phyloP scores from a whole-genome alignment of 2,888 invertebrate species.

The Lochmaea crataegi region DNA sequence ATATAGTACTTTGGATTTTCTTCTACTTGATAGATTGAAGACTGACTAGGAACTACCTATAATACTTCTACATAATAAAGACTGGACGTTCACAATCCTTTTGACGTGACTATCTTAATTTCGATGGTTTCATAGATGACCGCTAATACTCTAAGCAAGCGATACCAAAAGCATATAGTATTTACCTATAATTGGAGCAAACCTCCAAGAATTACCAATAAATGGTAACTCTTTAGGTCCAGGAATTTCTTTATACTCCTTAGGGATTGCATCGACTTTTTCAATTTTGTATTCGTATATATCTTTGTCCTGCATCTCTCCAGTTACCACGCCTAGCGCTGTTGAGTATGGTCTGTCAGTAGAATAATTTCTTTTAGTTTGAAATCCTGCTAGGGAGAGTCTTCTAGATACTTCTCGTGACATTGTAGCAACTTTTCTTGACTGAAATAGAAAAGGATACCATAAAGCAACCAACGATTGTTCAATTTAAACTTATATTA shows the following conservation, averaged over 20 bases:
- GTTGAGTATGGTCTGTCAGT: slow-evolving; percentile 58
- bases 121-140: too few relatives aligned
- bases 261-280: slow-evolving; percentile 46
- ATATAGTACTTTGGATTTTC: background rate
- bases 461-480: too few relatives aligned
- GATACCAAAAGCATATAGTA: too few relatives aligned
- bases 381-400: slow-evolving; percentile 20
- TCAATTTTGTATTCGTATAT: slow-evolving; percentile 40
- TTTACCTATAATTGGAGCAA: slow-evolving; percentile 76
- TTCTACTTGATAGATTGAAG: too few relatives aligned
- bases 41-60: too few relatives aligned
- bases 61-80: too few relatives aligned
- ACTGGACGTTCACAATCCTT: too few relatives aligned
- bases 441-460: slow-evolving; percentile 26
- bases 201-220: slow-evolving; percentile 84
- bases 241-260: slow-evolving; percentile 76
- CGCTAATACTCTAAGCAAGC: too few relatives aligned
- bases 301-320: slow-evolving; percentile 46
- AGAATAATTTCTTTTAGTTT: slow-evolving; percentile 42
- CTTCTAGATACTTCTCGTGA: slow-evolving; percentile 38
- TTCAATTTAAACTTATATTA: too few relatives aligned
- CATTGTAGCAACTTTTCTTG: slow-evolving; percentile 30
- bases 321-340: slow-evolving; percentile 52
- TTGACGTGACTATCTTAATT: too few relatives aligned
- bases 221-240: slow-evolving; percentile 80